Percentiles rank a stretch among this genome's conserved stretches.
Conservation (phyloP, 2,888 invertebrate genomes). For the Limnephilus marmoratus region DNA sequence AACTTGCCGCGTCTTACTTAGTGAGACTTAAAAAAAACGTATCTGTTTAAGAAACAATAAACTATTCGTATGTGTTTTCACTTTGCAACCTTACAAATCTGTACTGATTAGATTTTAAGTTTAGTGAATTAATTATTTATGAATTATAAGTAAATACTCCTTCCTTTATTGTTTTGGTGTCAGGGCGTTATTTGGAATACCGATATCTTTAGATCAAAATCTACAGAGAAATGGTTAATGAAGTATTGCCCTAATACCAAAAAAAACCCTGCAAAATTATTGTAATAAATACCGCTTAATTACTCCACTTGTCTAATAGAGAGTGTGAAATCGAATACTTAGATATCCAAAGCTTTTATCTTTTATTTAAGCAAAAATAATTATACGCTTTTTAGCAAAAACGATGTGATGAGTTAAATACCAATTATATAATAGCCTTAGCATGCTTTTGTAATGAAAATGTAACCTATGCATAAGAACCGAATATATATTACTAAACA, state of each 20-base stretch:
- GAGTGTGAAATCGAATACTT: background rate
- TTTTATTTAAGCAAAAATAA: constrained; percentile 40
- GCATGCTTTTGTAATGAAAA: constrained; percentile 35
- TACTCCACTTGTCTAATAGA: constrained; percentile 9
- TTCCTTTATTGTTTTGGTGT: background rate
- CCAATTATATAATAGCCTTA: constrained; percentile 9
- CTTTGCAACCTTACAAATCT: background rate
- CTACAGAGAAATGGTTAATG: background rate
- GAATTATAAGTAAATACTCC: background rate
- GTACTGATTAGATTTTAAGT: background rate
- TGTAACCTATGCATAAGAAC: background rate
- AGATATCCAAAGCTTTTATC: constrained; percentile 2
- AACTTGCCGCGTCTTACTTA: background rate
- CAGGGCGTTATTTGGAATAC: background rate
- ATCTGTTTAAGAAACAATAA: background rate
- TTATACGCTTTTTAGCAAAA: constrained; percentile 31
- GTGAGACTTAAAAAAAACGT: background rate
- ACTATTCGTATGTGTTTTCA: background rate
- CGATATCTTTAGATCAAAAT: background rate
- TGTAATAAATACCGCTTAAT: background rate
- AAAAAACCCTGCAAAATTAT: background rate
- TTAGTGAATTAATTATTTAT: background rate
- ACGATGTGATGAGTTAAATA: constrained; percentile 31
- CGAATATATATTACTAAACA: background rate
- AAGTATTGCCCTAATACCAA: background rate